Conservation (phyloP, 1,140 invertebrate species). For the Cydia pomonella region DNA sequence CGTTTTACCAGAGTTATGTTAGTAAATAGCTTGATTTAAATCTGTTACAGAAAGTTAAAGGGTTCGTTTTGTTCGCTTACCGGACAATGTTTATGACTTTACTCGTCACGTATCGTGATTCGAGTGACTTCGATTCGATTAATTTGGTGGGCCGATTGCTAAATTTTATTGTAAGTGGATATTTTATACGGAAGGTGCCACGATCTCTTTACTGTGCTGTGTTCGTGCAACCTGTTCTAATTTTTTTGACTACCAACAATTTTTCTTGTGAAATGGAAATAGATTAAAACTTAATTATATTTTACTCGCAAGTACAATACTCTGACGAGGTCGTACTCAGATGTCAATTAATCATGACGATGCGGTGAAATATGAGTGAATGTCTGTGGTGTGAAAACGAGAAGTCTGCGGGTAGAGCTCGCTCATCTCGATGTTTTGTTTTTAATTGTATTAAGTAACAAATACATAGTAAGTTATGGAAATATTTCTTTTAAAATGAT, state of each 20-base stretch:
- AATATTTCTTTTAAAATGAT: neutral
- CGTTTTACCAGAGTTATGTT: too few relatives aligned
- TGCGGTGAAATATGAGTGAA: constrained; percentile 66
- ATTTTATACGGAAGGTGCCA: too few relatives aligned
- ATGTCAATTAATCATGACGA: constrained; percentile 49
- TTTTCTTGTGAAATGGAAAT: constrained; percentile 21
- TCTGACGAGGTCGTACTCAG: constrained; percentile 34
- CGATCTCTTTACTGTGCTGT: too few relatives aligned
- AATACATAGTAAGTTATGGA: neutral
- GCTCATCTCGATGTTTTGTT: constrained; percentile 37
- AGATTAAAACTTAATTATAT: neutral
- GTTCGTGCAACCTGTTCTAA: too few relatives aligned
- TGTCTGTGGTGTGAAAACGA: constrained; percentile 54
- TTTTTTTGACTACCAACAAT: too few relatives aligned
- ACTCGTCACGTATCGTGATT: constrained; percentile 57
- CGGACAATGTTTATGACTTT: constrained; percentile 47
- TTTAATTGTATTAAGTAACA: constrained; percentile 21
- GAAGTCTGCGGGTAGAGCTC: constrained; percentile 45
- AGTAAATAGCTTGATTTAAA: neutral
- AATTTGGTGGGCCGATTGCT: constrained; percentile 36
- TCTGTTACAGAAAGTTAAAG: neutral
- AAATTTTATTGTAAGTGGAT: too few relatives aligned
- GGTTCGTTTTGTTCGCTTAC: constrained; percentile 47
- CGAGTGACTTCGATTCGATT: constrained; percentile 48
- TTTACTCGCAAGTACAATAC: neutral